Percentiles rank a stretch among this genome's conserved stretches.
phyloP scores from a whole-genome alignment of 2,888 invertebrate genomes.

The Mythimna pallens region DNA sequence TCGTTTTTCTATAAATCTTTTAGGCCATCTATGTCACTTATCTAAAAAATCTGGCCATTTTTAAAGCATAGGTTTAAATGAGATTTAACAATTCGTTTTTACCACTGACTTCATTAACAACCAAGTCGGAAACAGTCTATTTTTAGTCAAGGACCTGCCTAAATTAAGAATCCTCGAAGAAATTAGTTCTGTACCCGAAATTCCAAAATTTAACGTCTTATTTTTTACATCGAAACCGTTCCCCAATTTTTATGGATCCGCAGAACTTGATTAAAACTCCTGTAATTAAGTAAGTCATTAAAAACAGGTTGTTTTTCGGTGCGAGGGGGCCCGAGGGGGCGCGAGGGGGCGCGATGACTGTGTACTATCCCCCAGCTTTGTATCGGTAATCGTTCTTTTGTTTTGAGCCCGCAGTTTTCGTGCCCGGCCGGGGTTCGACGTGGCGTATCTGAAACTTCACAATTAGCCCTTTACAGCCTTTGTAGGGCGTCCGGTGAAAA shows the following conservation, averaged over 20 bases:
- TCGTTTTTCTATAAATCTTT: too few relatives aligned
- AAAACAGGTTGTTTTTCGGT: conserved; percentile 58
- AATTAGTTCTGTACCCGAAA: conserved; percentile 25
- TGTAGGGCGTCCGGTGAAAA: conserved; percentile 55
- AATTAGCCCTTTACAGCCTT: conserved; percentile 52
- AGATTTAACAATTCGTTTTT: background rate
- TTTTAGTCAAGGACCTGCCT: conserved; percentile 22
- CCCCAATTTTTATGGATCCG: conserved; percentile 41
- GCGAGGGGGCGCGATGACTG: conserved; percentile 38
- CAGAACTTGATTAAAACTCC: conserved; percentile 61
- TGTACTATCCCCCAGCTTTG: conserved; percentile 44
- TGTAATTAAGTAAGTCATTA: conserved; percentile 61
- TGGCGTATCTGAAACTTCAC: conserved; percentile 51
- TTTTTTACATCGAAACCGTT: conserved; percentile 40
- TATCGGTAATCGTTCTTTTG: conserved; percentile 62
- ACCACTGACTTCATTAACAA: conserved; percentile 6
- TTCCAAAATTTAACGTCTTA: conserved; percentile 33
- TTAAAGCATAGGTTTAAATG: background rate
- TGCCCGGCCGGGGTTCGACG: conserved; percentile 41
- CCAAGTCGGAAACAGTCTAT: conserved; percentile 9
- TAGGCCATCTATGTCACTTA: too few relatives aligned
- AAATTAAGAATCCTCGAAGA: conserved; percentile 29
- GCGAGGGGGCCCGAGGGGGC: conserved; percentile 4
- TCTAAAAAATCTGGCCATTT: background rate
- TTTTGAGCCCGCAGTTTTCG: conserved; percentile 47